Evolutionary conservation across 2,113 vertebrate species (phyloP).

Genomic region (Ammodramus savannarum): DNA sequence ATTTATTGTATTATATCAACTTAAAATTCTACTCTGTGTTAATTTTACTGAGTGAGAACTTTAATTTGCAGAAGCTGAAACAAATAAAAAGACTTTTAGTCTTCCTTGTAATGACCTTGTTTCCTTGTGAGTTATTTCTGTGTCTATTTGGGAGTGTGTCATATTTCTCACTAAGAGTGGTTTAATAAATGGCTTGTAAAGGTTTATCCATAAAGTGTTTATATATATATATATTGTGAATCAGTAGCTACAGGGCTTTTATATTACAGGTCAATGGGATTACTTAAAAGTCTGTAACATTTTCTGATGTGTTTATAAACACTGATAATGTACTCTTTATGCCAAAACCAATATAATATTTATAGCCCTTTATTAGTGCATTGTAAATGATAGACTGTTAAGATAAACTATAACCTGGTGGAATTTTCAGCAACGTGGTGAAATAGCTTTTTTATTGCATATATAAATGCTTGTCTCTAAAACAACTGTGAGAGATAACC

Average conservation of each 20-base stretch:
- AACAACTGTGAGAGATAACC: not conserved
- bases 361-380: constrained; percentile 2
- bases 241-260: not conserved
- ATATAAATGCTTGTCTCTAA: not conserved
- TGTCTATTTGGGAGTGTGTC: not conserved
- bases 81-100: not conserved
- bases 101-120: not conserved
- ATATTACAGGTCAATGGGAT: not conserved
- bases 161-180: not conserved
- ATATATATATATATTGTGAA: not conserved
- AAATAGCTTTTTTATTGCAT: constrained; percentile 20
- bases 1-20: too few species aligned
- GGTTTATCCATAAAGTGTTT: not conserved
- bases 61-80: not conserved
- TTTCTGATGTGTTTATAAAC: constrained; percentile 26
- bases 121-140: not conserved
- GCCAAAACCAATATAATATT: constrained; percentile 4
- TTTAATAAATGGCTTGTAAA: not conserved
- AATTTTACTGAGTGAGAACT: not conserved
- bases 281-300: not conserved
- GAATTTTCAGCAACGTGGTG: not conserved
- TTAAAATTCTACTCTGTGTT: not conserved
- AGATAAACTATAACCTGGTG: not conserved
- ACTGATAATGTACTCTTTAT: not conserved
- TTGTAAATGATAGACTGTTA: not conserved